phyloP scores from a whole-genome alignment of 2,888 invertebrate species.

The Pseudoips prasinana region DNA sequence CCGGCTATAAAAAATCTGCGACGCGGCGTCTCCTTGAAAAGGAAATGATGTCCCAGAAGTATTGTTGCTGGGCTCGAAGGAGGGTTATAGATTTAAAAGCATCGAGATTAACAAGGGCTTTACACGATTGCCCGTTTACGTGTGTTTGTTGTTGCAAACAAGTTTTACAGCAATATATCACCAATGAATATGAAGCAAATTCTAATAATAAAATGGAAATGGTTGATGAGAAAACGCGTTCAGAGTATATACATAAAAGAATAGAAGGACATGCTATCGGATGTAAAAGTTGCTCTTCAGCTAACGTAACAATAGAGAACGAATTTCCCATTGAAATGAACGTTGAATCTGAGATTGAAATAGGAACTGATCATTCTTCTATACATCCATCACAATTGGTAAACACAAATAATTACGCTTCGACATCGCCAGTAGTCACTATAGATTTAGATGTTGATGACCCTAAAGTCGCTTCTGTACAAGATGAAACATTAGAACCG shows the following conservation, averaged over 20 bases:
- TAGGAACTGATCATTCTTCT: no score
- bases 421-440: neutral
- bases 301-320: no score
- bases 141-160: constrained; percentile 48
- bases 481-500: no score
- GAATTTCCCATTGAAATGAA: no score
- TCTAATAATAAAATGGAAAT: neutral
- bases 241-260: no score
- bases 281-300: no score
- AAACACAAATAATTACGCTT: no score
- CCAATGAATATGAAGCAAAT: constrained; percentile 5
- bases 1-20: no score
- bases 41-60: constrained; percentile 16
- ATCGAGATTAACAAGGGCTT: constrained; percentile 4
- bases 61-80: constrained; percentile 54
- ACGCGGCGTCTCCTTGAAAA: neutral
- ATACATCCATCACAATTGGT: no score
- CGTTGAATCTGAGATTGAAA: no score
- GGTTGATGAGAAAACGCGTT: no score
- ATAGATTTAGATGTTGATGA: neutral
- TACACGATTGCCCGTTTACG: constrained; percentile 28
- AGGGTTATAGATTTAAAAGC: constrained; percentile 20
- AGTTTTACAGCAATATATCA: constrained; percentile 13
- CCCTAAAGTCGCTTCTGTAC: neutral
- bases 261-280: no score